Conservation (phyloP, 2,113 vertebrate genomes). For the Anser cygnoides region DNA sequence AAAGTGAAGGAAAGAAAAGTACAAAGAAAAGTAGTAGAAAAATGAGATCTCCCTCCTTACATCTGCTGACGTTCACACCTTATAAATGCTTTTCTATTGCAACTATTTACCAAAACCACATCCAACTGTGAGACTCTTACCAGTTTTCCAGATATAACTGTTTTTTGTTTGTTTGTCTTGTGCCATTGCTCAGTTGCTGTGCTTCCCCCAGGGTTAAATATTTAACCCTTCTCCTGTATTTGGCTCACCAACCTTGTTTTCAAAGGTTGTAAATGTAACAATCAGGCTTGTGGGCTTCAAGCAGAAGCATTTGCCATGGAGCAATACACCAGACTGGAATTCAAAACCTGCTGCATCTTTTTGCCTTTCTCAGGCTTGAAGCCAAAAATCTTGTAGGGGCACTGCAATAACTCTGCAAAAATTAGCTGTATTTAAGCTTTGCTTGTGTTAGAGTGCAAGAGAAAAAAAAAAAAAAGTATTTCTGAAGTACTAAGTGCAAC, state of each 20-base stretch:
- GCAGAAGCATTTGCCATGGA: neutral
- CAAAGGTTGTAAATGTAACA: neutral
- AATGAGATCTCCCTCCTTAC: neutral
- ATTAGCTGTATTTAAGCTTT: neutral
- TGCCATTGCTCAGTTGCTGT: neutral
- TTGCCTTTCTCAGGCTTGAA: neutral
- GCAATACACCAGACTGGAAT: slow-evolving; percentile 17
- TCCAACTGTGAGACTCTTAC: neutral
- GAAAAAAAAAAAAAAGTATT: neutral
- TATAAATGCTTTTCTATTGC: neutral
- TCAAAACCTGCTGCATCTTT: slow-evolving; percentile 32
- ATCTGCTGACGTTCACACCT: rapidly evolving
- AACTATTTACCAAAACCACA: neutral
- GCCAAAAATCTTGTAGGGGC: neutral
- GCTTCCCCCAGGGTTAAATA: neutral
- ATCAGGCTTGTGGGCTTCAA: neutral
- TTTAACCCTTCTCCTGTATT: neutral
- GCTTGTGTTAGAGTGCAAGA: neutral
- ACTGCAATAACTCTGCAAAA: neutral
- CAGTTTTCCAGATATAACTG: neutral
- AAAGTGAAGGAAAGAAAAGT: neutral
- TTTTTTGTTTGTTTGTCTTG: neutral
- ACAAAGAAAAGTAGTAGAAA: neutral
- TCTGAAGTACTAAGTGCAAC: neutral
- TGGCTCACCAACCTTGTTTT: neutral